Percentiles rank a stretch among this genome's conserved stretches.
These are phyloP conservation scores for Anolis apletophallus DNA, from an alignment of 2,797 vertebrate genomes.

Conservation along the genomic window DNA sequence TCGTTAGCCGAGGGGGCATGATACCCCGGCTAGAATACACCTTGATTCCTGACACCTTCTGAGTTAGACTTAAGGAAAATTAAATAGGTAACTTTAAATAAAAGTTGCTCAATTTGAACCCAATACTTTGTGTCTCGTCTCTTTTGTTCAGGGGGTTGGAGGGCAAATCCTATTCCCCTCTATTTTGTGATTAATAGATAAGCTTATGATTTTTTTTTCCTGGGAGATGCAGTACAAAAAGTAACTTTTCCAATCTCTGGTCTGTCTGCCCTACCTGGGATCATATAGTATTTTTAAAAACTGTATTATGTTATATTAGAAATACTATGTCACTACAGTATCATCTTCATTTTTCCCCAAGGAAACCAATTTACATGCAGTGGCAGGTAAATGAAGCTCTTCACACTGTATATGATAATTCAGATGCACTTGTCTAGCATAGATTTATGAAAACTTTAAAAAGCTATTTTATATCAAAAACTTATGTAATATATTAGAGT, in stretches of 20 bases:
- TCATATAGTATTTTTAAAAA: neutral
- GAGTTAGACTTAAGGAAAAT: too few species aligned
- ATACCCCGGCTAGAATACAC: too few species aligned
- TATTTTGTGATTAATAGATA: neutral
- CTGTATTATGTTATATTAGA: neutral
- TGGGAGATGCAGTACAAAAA: neutral
- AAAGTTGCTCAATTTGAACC: too few species aligned
- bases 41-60: too few species aligned
- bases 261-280: neutral
- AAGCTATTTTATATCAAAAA: neutral
- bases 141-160: too few species aligned
- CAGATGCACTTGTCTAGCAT: slow-evolving; percentile 36
- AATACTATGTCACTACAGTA: slow-evolving; percentile 52
- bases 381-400: slow-evolving; percentile 42
- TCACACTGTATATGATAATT: slow-evolving; percentile 41
- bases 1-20: too few species aligned
- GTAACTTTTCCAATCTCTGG: neutral
- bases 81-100: too few species aligned
- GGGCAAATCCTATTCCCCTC: neutral
- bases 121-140: too few species aligned
- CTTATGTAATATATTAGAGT: neutral
- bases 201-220: too few species aligned
- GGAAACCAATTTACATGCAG: slow-evolving; percentile 57
- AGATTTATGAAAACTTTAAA: slow-evolving; percentile 52
- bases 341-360: slow-evolving; percentile 53